Evolutionary conservation across 2,113 vertebrate genomes (phyloP).

Genomic region (Picathartes gymnocephalus): DNA sequence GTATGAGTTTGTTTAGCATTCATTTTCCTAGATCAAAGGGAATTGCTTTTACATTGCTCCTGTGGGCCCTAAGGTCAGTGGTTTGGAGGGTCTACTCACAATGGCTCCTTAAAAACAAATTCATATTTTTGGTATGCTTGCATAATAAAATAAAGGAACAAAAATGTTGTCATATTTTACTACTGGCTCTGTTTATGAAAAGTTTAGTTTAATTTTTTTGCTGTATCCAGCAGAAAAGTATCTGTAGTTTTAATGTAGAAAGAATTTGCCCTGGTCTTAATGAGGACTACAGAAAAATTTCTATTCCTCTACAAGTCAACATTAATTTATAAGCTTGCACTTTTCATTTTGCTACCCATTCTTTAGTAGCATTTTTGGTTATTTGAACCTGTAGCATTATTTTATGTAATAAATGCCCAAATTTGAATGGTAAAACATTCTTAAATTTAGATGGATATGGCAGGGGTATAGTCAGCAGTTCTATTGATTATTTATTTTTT

Average conservation of each 20-base stretch:
- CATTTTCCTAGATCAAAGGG: neutral
- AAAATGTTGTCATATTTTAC: neutral
- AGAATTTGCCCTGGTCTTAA: neutral
- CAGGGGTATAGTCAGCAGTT: neutral
- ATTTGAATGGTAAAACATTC: neutral
- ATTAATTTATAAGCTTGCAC: neutral
- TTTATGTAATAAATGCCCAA: neutral
- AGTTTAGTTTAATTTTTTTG: neutral
- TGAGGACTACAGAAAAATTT: neutral
- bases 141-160: neutral
- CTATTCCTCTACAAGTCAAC: neutral
- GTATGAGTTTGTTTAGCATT: neutral
- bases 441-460: neutral
- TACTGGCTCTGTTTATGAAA: neutral
- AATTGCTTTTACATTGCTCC: neutral
- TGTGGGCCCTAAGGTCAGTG: neutral
- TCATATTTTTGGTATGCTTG: neutral
- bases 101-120: neutral
- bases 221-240: neutral
- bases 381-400: neutral
- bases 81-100: neutral
- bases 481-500: neutral
- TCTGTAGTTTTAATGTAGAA: neutral
- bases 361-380: neutral
- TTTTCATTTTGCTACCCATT: neutral